These are phyloP conservation scores for Nebria brevicollis DNA, from an alignment of 2,888 invertebrate genomes.

Conservation along the genomic window DNA sequence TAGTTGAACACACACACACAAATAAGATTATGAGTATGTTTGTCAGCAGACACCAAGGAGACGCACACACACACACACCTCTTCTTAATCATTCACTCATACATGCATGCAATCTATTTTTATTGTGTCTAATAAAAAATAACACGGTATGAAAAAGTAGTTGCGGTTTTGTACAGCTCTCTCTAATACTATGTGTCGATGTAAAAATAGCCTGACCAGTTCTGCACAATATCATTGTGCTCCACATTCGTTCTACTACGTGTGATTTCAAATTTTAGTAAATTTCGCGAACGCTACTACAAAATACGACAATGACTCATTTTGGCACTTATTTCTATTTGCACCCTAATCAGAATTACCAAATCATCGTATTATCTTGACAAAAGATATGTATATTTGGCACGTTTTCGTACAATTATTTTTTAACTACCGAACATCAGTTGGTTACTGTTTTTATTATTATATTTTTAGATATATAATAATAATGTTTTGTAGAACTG, in stretches of 20 bases:
- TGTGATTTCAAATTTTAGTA: slow-evolving; percentile 27
- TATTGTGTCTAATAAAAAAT: slow-evolving; percentile 39
- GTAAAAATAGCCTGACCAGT: slow-evolving; percentile 42
- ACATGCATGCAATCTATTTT: slow-evolving; percentile 31
- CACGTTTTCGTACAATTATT: background rate
- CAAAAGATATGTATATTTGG: background rate
- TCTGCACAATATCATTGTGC: slow-evolving; percentile 47
- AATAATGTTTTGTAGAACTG: no score
- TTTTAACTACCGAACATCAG: no score
- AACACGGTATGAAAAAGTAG: slow-evolving; percentile 11
- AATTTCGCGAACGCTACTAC: background rate
- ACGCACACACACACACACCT: background rate
- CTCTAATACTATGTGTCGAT: slow-evolving; percentile 37
- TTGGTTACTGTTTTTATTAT: no score
- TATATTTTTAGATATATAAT: no score
- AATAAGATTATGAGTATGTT: background rate
- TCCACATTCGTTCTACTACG: slow-evolving; percentile 36
- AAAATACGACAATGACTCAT: background rate
- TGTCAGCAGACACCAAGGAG: slow-evolving; percentile 2
- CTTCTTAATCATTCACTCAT: background rate
- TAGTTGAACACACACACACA: slow-evolving; percentile 56
- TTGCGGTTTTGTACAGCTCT: slow-evolving; percentile 20
- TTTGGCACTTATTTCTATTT: no score
- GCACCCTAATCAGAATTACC: background rate
- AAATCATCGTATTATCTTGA: background rate